A percentile compares a stretch with the other conserved stretches of the same genome.
Conservation (phyloP, 2,888 invertebrate genomes). For the Ormyrus rosae region DNA sequence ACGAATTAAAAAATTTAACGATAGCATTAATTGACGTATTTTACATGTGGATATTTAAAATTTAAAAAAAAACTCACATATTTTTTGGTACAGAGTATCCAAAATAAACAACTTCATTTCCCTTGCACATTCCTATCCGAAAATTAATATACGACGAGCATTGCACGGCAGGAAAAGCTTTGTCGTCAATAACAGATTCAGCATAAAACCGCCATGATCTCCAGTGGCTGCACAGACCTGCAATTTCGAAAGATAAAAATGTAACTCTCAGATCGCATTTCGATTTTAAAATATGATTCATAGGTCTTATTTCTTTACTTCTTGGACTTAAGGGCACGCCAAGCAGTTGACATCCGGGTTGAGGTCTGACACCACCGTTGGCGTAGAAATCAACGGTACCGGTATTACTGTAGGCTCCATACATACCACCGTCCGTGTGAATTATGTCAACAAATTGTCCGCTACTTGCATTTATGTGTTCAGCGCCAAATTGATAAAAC, state of each 20-base stretch:
- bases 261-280: not conserved
- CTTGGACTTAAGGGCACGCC: constrained; percentile 55
- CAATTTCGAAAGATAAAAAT: constrained; percentile 1
- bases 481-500: constrained; percentile 62
- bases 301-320: constrained; percentile 51
- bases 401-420: constrained; percentile 60
- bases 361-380: constrained; percentile 65
- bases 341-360: constrained; percentile 65
- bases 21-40: not conserved
- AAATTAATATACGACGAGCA: constrained; percentile 58
- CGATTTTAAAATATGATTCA: not conserved
- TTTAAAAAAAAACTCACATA: constrained; percentile 59
- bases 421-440: constrained; percentile 67
- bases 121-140: constrained; percentile 52
- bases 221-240: constrained; percentile 78
- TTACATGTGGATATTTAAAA: not conserved
- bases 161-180: constrained; percentile 69
- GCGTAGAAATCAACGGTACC: constrained; percentile 67
- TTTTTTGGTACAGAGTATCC: constrained; percentile 61
- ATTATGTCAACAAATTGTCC: constrained; percentile 64
- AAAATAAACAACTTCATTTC: constrained; percentile 58
- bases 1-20: no score
- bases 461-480: constrained; percentile 61
- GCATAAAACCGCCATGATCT: constrained; percentile 77
- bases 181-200: constrained; percentile 73